Base-by-base conservation (phyloP, 2,888 invertebrate genomes). In the Acholoe squamosa region DNA sequence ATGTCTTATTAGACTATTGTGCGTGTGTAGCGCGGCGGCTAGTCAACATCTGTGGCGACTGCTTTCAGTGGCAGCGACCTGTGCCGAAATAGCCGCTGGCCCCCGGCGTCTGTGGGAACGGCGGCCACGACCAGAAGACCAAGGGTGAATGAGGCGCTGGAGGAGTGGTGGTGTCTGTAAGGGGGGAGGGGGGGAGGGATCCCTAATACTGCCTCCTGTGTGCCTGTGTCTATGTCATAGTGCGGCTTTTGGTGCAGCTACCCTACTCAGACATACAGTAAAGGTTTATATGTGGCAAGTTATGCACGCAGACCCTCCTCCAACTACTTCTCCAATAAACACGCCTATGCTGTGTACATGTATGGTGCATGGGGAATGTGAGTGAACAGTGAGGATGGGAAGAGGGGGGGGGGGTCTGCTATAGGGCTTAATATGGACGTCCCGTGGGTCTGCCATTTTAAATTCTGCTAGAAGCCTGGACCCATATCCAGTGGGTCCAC, bases 1-100 rank as follows among this genome's bases (percentile, higher is more conserved):
- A 86, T 86, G 86, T 86, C 86, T 86, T 86, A 86, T 86, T 86
- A 86, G 86, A 56, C 86, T 56, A 54, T 86, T 86, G 86, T 86
- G 86, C 86, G 86, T 86, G 86, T 56, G 52, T 54, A 86, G 86
- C 86, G 56, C 86, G 28, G 86, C 86, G 86, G 86, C 86, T 86
- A 86, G 86, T 86, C 86, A 86, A 86, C 86, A 86, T 52, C 86
- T 86, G 86, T 86, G 86, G 52, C 86, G 28, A 86, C 86, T 56
- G 52, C 86, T 86, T 86, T 86, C 86, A 86, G 86, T 86, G 86
- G 86, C 86, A 86, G 54, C 86, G 86, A 86, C 86, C 86, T 86
- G 86, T 86, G 86, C 86, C 86, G 56, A 54, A 86, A 86, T 56
- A 56, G 86, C 86, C 56, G 56, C 52, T 56, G 52, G 86, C 54